phyloP scores from a whole-genome alignment of 1,140 invertebrate species.

The Aphelenchoides avenae region DNA sequence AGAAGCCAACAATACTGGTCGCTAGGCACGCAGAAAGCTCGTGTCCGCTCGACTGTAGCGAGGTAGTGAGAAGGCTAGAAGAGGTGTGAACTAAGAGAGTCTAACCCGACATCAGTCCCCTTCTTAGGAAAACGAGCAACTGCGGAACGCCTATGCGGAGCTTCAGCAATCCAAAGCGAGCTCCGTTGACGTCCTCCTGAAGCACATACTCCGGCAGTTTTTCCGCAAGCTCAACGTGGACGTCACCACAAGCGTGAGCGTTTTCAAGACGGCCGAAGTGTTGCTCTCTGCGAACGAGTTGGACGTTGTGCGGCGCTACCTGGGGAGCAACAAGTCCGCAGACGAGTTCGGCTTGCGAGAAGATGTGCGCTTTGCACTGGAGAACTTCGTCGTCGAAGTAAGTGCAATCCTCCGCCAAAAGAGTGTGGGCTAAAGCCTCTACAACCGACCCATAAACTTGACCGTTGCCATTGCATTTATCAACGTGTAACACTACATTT shows the following conservation, averaged over 20 bases:
- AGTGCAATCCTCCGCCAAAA: slow-evolving; percentile 7
- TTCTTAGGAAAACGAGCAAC: slow-evolving; percentile 23
- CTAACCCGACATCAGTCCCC: slow-evolving; percentile 3
- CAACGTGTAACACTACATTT: too few relatives aligned
- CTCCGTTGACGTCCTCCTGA: slow-evolving; percentile 40
- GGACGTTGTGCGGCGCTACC: slow-evolving; percentile 19
- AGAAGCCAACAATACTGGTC: neutral
- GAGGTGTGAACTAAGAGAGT: too few relatives aligned
- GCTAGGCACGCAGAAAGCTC: neutral
- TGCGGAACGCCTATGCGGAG: neutral
- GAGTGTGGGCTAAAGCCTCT: too few relatives aligned
- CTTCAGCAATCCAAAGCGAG: slow-evolving; percentile 7
- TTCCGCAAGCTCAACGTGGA: slow-evolving; percentile 23
- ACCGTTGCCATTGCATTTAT: too few relatives aligned
- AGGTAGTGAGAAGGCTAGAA: slow-evolving; percentile 9
- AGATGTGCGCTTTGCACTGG: slow-evolving; percentile 26
- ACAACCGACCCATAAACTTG: too few relatives aligned
- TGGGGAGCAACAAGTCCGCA: slow-evolving; percentile 16
- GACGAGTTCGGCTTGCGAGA: slow-evolving; percentile 39
- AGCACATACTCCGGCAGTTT: slow-evolving; percentile 37
- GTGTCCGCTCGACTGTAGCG: neutral
- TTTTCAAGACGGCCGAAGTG: slow-evolving; percentile 36
- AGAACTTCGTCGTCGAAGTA: slow-evolving; percentile 36
- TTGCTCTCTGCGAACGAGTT: slow-evolving; percentile 19
- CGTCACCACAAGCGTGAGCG: slow-evolving; percentile 1